Evolutionary conservation across 2,797 vertebrate genomes (phyloP).

Genomic region (Anolis apletophallus): DNA sequence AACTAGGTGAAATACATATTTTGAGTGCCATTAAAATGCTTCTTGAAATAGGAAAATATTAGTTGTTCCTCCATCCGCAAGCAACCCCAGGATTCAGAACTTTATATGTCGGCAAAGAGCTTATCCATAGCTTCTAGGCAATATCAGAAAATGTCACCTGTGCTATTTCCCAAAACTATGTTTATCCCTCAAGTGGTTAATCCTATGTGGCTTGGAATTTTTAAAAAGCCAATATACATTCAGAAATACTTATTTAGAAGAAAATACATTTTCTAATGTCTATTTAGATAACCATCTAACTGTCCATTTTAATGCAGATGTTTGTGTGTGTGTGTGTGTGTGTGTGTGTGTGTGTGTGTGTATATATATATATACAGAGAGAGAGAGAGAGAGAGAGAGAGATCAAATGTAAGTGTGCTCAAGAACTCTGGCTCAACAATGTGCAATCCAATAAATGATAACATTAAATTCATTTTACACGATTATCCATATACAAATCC

Average conservation of each 20-base stretch:
- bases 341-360: too few species aligned
- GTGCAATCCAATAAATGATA: background rate
- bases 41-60: background rate
- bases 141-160: background rate
- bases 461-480: background rate
- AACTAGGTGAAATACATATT: background rate
- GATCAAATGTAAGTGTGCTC: background rate
- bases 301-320: background rate
- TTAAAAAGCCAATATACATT: background rate
- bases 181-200: background rate
- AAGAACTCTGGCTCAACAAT: background rate
- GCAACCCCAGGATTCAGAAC: background rate
- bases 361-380: too few species aligned
- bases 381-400: too few species aligned
- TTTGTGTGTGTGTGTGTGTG: too few species aligned
- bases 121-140: background rate
- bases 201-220: background rate
- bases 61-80: background rate
- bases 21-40: background rate
- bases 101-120: background rate
- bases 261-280: background rate
- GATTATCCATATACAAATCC: background rate
- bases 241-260: background rate
- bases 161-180: background rate
- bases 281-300: background rate